Conservation (phyloP, 2,113 vertebrate genomes). For the Ciconia stormi region DNA sequence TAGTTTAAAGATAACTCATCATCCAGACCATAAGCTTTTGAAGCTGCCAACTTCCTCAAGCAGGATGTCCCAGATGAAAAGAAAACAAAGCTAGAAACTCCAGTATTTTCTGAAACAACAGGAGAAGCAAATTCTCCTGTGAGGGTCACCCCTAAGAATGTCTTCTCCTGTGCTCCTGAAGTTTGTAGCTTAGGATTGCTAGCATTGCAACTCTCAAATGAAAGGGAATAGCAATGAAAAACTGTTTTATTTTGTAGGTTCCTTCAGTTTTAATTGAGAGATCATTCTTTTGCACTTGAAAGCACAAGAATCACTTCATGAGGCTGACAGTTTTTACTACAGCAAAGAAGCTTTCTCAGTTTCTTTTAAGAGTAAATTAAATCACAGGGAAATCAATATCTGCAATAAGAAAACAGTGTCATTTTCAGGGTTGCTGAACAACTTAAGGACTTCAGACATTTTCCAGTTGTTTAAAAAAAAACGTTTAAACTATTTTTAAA, state of each 20-base stretch:
- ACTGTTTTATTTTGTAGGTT: neutral
- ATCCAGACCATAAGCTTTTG: neutral
- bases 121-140: neutral
- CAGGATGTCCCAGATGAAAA: neutral
- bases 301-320: neutral
- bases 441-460: neutral
- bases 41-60: neutral
- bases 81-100: neutral
- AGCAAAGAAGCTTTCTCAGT: neutral
- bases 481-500: neutral
- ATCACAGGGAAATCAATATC: conserved; percentile 3
- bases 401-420: neutral
- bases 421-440: conserved; percentile 17
- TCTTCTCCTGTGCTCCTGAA: neutral
- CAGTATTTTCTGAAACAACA: neutral
- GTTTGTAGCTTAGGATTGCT: neutral
- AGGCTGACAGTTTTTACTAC: neutral
- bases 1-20: neutral
- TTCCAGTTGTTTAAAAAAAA: neutral
- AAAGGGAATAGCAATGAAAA: neutral
- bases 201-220: neutral
- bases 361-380: conserved; percentile 16
- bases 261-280: neutral
- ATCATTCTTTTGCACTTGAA: neutral
- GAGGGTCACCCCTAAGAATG: neutral